Conservation (phyloP, 2,888 invertebrate species). For the Tetheella fluctuosa region DNA sequence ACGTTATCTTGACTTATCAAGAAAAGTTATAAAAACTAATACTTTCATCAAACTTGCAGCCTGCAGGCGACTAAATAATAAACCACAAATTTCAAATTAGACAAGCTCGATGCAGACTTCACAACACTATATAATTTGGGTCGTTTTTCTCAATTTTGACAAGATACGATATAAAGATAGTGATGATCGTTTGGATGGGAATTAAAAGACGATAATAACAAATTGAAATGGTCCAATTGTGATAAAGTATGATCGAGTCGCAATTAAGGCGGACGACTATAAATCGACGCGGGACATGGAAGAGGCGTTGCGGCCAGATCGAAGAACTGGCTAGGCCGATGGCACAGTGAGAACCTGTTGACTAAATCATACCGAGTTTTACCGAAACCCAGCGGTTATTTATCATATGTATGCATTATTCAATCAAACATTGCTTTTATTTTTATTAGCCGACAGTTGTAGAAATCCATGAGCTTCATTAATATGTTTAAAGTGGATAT, state of each 20-base stretch:
- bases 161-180: conserved; percentile 7
- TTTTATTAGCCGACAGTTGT: no score
- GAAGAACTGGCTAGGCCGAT: conserved; percentile 39
- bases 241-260: conserved; percentile 54
- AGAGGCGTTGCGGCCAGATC: conserved; percentile 71
- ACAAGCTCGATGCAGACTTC: neutral
- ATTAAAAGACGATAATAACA: conserved; percentile 69
- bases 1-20: neutral
- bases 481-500: no score
- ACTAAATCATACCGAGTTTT: no score
- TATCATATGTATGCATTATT: no score
- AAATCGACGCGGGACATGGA: conserved; percentile 79
- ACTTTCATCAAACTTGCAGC: neutral
- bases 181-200: conserved; percentile 22
- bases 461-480: no score
- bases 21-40: neutral
- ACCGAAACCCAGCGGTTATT: no score
- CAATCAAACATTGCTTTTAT: no score
- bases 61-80: neutral
- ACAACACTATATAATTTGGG: neutral
- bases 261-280: conserved; percentile 78
- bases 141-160: conserved; percentile 4
- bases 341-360: conserved; percentile 34
- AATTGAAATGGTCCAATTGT: conserved; percentile 72
- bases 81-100: neutral